Evolutionary conservation across 2,888 invertebrate genomes (phyloP).

Genomic region (Dione juno): DNA sequence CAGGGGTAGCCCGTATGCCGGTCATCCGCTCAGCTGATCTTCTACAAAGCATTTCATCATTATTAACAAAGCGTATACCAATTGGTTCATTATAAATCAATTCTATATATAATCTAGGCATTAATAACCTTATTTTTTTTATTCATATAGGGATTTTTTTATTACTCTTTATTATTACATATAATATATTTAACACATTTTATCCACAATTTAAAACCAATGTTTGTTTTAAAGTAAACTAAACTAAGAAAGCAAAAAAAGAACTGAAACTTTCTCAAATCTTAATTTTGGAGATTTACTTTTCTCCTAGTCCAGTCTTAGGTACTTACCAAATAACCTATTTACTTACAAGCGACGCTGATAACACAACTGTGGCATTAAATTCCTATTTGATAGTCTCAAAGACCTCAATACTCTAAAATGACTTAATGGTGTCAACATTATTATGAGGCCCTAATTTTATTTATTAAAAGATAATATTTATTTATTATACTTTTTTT

Average conservation of each 20-base stretch:
- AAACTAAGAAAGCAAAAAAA: too few species aligned
- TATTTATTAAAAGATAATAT: not conserved
- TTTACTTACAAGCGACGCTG: constrained; percentile 31
- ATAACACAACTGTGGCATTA: constrained; percentile 35
- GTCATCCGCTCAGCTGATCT: constrained; percentile 68
- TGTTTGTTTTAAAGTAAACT: not conserved
- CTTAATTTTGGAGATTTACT: not conserved
- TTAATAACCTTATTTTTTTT: not conserved
- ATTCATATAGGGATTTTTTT: not conserved
- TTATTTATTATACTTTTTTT: not conserved
- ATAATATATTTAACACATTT: not conserved
- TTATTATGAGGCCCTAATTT: constrained; percentile 1
- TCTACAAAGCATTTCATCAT: constrained; percentile 56
- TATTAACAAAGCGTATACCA: constrained; percentile 55
- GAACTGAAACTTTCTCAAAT: too few species aligned
- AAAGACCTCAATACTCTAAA: constrained; percentile 35
- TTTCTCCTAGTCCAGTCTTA: not conserved
- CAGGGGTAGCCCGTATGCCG: constrained; percentile 47
- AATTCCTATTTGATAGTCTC: constrained; percentile 36
- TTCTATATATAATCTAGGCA: not conserved
- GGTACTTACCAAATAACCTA: constrained; percentile 25
- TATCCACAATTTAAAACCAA: not conserved
- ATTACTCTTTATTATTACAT: not conserved
- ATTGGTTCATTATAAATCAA: constrained; percentile 36
- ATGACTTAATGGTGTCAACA: constrained; percentile 22